These are phyloP conservation scores for Thaumatotibia leucotreta DNA, from an alignment of 1,140 invertebrate species.

Conservation along the genomic window DNA sequence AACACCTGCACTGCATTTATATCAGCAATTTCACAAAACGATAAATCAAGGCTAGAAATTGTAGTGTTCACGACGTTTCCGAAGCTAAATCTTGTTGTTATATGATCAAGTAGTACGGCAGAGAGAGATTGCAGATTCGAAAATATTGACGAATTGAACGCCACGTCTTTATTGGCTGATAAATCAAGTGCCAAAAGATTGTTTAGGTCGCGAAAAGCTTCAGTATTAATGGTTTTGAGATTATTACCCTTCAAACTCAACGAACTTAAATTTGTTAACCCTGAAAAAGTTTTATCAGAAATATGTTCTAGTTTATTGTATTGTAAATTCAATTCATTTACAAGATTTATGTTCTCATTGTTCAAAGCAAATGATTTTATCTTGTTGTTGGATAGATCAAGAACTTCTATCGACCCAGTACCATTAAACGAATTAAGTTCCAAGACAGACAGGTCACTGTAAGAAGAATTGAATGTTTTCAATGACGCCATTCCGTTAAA, in stretches of 20 bases:
- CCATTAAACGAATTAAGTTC: background rate
- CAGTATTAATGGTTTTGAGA: background rate
- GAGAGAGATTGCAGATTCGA: background rate
- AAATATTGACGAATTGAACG: conserved; percentile 2
- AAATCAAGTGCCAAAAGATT: background rate
- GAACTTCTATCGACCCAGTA: background rate
- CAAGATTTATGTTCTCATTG: background rate
- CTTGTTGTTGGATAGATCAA: background rate
- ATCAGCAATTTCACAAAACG: background rate
- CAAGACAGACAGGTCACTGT: background rate
- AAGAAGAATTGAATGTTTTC: background rate
- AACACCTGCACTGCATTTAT: background rate
- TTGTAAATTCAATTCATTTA: background rate
- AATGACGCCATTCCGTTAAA: background rate
- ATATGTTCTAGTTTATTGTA: background rate
- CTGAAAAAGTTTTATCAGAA: background rate
- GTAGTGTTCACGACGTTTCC: background rate
- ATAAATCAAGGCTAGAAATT: background rate
- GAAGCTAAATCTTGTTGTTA: background rate
- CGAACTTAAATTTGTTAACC: background rate
- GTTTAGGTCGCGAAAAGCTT: background rate
- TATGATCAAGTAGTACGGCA: background rate
- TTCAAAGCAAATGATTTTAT: background rate
- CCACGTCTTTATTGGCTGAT: background rate
- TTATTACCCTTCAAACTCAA: background rate